phyloP scores from a whole-genome alignment of 2,113 vertebrate species.

The Pardalotus punctatus region DNA sequence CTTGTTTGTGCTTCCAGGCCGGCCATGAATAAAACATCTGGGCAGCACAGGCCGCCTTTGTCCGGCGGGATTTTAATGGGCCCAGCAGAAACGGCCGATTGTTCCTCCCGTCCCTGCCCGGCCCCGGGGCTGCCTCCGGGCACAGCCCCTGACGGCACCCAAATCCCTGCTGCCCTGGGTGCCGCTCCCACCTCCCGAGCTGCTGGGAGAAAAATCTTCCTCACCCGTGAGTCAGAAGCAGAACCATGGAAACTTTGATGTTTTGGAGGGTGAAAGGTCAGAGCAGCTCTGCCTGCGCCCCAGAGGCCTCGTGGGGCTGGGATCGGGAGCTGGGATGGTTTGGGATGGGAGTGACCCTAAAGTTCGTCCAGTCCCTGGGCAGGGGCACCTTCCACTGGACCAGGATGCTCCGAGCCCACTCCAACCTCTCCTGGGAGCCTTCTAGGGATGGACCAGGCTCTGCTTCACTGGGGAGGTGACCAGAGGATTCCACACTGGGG shows the following conservation, averaged over 20 bases:
- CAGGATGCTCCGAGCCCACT: not conserved
- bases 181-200: not conserved
- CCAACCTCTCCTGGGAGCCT: not conserved
- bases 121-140: not conserved
- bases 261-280: not conserved
- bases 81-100: not conserved
- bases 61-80: not conserved
- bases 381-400: no score
- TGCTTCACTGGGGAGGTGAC: not conserved
- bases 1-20: not conserved
- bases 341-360: not conserved
- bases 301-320: not conserved
- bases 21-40: slow-evolving; percentile 46
- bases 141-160: not conserved
- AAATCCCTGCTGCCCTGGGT: not conserved
- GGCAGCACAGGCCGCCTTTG: slow-evolving; percentile 9
- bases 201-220: not conserved
- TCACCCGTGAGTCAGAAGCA: not conserved
- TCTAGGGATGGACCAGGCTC: not conserved
- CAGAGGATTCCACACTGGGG: fast-evolving
- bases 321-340: not conserved
- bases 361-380: not conserved
- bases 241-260: not conserved
- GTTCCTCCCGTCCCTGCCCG: not conserved
- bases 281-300: not conserved